A percentile compares a stretch with the other conserved stretches of the same genome.
phyloP scores from a whole-genome alignment of 2,797 vertebrate genomes.

The Acipenser transmontanus region DNA sequence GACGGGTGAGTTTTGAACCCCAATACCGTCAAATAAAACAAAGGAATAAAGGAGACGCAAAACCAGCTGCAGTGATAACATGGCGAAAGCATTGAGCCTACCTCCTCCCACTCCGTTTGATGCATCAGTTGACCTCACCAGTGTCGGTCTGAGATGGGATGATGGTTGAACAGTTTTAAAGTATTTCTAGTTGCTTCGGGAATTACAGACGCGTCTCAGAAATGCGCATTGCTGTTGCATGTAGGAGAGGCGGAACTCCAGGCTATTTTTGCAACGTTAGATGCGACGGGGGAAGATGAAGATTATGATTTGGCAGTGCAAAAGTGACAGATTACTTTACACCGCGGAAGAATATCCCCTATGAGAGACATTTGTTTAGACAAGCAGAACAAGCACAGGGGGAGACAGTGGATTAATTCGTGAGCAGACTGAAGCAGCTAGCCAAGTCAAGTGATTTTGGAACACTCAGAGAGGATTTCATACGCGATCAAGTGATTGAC shows the following conservation, averaged over 20 bases:
- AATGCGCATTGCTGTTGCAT: constrained; percentile 1
- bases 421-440: not conserved
- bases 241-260: not conserved
- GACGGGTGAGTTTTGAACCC: no score
- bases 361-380: constrained; percentile 11
- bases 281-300: not conserved
- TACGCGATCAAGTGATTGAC: not conserved
- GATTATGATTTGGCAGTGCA: constrained; percentile 1
- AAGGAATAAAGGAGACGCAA: no score
- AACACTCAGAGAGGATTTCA: no score
- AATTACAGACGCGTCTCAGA: not conserved
- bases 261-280: not conserved
- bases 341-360: constrained; percentile 2
- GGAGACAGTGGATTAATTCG: constrained; percentile 6
- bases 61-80: no score
- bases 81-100: no score
- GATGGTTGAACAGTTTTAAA: not conserved
- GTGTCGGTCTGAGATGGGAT: no score
- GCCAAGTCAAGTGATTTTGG: no score
- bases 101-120: no score
- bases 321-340: not conserved
- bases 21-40: no score
- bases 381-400: not conserved
- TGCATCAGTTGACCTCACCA: no score
- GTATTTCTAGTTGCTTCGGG: not conserved